phyloP scores from a whole-genome alignment of 2,113 vertebrate species.

The Nycticorax nycticorax region DNA sequence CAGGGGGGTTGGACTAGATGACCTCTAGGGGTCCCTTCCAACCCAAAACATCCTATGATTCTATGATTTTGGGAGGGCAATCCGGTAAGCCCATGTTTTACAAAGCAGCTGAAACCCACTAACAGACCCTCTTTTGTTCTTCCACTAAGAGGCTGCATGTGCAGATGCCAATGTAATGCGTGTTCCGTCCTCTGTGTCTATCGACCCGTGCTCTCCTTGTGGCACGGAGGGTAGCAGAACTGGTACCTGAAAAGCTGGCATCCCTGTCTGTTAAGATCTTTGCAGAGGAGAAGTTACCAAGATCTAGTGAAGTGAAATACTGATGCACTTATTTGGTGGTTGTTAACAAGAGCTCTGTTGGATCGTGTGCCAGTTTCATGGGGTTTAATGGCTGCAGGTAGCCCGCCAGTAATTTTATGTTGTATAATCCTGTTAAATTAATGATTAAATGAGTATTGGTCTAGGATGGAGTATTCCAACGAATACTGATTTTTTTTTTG shows the following conservation, averaged over 20 bases:
- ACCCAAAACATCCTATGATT: too few relatives aligned
- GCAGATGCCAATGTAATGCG: rapidly evolving
- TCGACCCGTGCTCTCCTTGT: rapidly evolving
- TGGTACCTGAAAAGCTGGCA: not conserved
- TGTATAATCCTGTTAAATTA: not conserved
- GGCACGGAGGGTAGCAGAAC: not conserved
- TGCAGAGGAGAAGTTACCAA: not conserved
- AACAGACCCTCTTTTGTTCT: not conserved
- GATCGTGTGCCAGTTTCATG: not conserved
- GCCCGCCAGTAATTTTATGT: not conserved
- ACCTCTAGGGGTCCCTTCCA: too few relatives aligned
- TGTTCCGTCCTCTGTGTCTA: not conserved
- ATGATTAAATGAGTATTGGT: not conserved
- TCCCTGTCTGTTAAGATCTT: not conserved
- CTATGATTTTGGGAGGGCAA: not conserved
- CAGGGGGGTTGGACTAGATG: too few relatives aligned
- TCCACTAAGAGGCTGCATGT: not conserved
- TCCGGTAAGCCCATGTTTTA: not conserved
- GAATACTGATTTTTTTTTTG: not conserved
- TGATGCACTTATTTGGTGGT: rapidly evolving
- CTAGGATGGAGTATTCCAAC: not conserved
- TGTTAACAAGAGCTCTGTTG: not conserved
- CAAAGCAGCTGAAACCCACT: not conserved
- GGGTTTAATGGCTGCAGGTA: not conserved
- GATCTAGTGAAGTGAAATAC: not conserved